phyloP scores from a whole-genome alignment of 1,140 invertebrate species.

The Catajapyx aquilonaris region DNA sequence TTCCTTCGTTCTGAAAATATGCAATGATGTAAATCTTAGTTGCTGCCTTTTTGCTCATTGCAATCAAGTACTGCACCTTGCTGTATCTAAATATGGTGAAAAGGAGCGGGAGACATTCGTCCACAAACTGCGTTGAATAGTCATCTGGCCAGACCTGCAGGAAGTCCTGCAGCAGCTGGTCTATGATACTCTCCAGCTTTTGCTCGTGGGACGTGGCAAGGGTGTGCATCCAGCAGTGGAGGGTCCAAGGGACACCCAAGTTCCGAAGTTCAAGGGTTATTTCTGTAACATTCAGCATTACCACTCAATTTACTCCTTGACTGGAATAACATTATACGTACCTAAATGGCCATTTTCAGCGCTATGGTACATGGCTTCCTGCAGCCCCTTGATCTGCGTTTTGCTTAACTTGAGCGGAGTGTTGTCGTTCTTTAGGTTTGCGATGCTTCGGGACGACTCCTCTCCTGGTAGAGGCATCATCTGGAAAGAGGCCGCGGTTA shows the following conservation, averaged over 20 bases:
- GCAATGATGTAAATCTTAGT: background rate
- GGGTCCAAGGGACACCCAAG: slow-evolving; percentile 64
- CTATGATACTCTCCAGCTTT: slow-evolving; percentile 61
- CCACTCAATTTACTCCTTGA: background rate
- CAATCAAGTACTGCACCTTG: too few species aligned
- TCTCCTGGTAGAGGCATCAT: background rate
- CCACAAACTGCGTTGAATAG: slow-evolving; percentile 69
- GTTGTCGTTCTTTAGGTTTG: slow-evolving; percentile 20
- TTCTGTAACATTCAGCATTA: slow-evolving; percentile 26
- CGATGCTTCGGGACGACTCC: slow-evolving; percentile 2
- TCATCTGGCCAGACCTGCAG: slow-evolving; percentile 63
- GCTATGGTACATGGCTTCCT: slow-evolving; percentile 83
- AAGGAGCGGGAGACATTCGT: slow-evolving; percentile 68
- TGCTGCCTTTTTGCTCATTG: background rate
- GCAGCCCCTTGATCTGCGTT: slow-evolving; percentile 57
- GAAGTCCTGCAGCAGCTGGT: slow-evolving; percentile 75
- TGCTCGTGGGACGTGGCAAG: slow-evolving; percentile 62
- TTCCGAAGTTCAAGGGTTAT: slow-evolving; percentile 64
- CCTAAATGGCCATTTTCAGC: slow-evolving; percentile 73
- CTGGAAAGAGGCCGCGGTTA: background rate
- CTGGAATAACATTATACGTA: slow-evolving; percentile 17
- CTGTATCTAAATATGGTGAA: slow-evolving; percentile 77
- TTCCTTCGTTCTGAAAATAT: slow-evolving; percentile 52
- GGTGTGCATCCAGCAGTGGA: slow-evolving; percentile 82
- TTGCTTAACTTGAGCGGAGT: slow-evolving; percentile 44